Percentiles rank a stretch among this genome's conserved stretches.
Evolutionary conservation across 37 sponge, comb jelly and placozoan species (phyloP).

Genomic region (Halichondria panicea): DNA sequence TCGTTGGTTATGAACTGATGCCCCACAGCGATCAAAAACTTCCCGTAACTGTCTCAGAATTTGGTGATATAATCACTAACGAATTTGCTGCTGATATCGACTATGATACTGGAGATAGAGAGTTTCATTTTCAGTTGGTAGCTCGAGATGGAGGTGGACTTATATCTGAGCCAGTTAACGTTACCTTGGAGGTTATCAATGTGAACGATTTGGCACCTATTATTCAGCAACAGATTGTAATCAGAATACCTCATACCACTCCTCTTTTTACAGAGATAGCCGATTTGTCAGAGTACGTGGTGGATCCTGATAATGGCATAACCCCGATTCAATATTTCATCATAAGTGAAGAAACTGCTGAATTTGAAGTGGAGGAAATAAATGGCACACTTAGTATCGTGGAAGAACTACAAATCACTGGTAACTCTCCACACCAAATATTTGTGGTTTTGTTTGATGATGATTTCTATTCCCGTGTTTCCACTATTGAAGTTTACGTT

Average conservation of each 20-base stretch:
- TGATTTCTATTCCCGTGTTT: not conserved
- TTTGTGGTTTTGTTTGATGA: constrained; percentile 42
- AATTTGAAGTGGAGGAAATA: not conserved
- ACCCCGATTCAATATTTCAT: not conserved
- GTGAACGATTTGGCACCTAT: constrained; percentile 32
- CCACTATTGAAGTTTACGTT: constrained; percentile 16
- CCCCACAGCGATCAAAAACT: not conserved
- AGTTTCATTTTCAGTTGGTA: constrained; percentile 25
- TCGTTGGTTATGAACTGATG: not conserved
- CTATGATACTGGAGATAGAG: not conserved
- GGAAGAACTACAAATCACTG: constrained; percentile 18
- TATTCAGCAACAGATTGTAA: not conserved
- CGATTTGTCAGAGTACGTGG: constrained; percentile 8
- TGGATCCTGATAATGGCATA: constrained; percentile 21
- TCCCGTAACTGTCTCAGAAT: constrained; percentile 1
- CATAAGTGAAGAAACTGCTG: not conserved
- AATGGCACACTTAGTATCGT: constrained; percentile 37
- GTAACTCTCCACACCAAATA: constrained; percentile 6
- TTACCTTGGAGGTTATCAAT: constrained; percentile 44
- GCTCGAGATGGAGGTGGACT: constrained; percentile 50
- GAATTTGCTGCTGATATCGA: constrained; percentile 42
- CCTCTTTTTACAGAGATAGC: not conserved
- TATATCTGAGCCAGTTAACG: constrained; percentile 25
- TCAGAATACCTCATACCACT: constrained; percentile 1
- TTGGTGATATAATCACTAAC: constrained; percentile 14